Conservation (phyloP, 2,888 invertebrate species). For the Volucella inflata region DNA sequence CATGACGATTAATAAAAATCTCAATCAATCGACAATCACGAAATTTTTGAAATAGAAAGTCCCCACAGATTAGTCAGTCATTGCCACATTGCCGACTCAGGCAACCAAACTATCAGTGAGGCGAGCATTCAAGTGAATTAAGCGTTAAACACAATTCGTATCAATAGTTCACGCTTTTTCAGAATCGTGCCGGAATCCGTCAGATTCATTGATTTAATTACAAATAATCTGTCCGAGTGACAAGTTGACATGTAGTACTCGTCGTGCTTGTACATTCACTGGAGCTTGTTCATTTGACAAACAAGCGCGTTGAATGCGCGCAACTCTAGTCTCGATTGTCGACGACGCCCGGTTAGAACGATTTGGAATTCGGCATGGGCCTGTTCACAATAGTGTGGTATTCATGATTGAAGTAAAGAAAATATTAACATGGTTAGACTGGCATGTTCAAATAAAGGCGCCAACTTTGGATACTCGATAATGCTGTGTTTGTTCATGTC, state of each 20-base stretch:
- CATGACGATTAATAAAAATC: constrained; percentile 60
- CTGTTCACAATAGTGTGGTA: constrained; percentile 37
- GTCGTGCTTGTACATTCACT: constrained; percentile 19
- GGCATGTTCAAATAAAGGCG: constrained; percentile 36
- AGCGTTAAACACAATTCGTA: constrained; percentile 23
- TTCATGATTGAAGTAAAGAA: no score
- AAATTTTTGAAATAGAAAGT: constrained; percentile 64
- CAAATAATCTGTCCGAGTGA: constrained; percentile 58
- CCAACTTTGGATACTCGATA: not conserved
- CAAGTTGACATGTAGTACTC: constrained; percentile 54
- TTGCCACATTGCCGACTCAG: not conserved
- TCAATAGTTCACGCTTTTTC: constrained; percentile 67
- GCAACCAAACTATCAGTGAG: constrained; percentile 19
- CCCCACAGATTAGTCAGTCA: constrained; percentile 34
- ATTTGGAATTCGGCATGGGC: constrained; percentile 34
- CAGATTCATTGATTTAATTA: constrained; percentile 66
- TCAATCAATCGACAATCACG: constrained; percentile 44
- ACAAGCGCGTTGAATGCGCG: constrained; percentile 37
- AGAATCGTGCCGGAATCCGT: constrained; percentile 73
- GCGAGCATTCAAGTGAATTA: constrained; percentile 53
- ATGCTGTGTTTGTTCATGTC: no score
- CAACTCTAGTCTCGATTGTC: constrained; percentile 23
- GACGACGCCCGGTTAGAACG: constrained; percentile 18
- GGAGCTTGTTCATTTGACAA: constrained; percentile 17
- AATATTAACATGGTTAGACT: no score